phyloP scores from a whole-genome alignment of 2,113 vertebrate genomes.

The Poecile atricapillus region DNA sequence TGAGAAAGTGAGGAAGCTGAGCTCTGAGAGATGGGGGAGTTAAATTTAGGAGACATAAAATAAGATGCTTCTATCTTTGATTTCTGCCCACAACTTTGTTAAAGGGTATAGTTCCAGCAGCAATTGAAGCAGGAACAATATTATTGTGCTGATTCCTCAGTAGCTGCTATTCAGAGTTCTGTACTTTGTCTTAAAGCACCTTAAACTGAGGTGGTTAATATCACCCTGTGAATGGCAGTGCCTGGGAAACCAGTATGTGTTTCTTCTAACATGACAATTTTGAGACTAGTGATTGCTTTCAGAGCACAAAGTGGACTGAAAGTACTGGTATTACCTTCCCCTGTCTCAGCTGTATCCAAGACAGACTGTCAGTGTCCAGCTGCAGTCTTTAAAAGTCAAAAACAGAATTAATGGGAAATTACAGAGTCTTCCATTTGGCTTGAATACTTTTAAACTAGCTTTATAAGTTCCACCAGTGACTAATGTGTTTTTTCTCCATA shows the following conservation, averaged over 20 bases:
- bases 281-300: background rate
- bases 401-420: background rate
- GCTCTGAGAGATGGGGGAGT: background rate
- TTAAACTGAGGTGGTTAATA: background rate
- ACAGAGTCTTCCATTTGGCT: background rate
- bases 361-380: background rate
- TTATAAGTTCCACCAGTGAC: background rate
- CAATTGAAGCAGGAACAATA: background rate
- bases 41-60: background rate
- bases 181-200: background rate
- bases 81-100: background rate
- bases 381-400: background rate
- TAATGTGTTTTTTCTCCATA: background rate
- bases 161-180: background rate
- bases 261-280: background rate
- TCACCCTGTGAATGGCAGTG: background rate
- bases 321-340: background rate
- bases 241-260: background rate
- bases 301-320: background rate
- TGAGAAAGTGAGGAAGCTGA: background rate
- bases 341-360: background rate
- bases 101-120: background rate
- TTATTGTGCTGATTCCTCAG: background rate
- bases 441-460: background rate
- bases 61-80: background rate